phyloP scores from a whole-genome alignment of 2,888 invertebrate species.

The Perithous albicinctus region DNA sequence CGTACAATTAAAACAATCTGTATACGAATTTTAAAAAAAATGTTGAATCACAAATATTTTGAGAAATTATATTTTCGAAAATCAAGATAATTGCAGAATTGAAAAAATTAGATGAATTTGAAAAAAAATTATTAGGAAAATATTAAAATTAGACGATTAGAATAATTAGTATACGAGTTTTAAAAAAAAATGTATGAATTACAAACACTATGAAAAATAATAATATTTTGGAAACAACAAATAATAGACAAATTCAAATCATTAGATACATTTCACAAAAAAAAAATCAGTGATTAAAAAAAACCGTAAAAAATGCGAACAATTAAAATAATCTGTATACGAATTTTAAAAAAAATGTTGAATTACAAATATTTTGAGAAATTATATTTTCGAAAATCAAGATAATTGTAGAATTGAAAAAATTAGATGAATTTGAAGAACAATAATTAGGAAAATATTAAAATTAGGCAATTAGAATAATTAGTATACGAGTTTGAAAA shows the following conservation, averaged over 20 bases:
- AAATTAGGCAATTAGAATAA: no score
- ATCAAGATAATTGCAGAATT: background rate
- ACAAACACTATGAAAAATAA: no score
- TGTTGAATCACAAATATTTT: background rate
- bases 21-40: no score
- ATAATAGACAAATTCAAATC: background rate
- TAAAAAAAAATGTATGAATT: no score
- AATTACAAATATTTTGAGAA: background rate
- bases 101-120: conserved; percentile 1
- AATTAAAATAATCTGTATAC: background rate
- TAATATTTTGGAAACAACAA: background rate
- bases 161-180: no score
- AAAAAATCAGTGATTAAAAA: background rate
- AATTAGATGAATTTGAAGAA: conserved; percentile 9
- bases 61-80: background rate
- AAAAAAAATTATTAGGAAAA: no score
- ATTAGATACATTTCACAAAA: background rate
- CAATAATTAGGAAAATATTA: no score
- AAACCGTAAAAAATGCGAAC: background rate
- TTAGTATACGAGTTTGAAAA: no score
- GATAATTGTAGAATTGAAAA: background rate
- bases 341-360: no score
- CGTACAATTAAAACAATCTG: no score
- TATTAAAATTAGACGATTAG: no score
- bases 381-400: background rate